phyloP scores from a whole-genome alignment of 2,113 vertebrate species.

The Damaliscus lunatus region DNA sequence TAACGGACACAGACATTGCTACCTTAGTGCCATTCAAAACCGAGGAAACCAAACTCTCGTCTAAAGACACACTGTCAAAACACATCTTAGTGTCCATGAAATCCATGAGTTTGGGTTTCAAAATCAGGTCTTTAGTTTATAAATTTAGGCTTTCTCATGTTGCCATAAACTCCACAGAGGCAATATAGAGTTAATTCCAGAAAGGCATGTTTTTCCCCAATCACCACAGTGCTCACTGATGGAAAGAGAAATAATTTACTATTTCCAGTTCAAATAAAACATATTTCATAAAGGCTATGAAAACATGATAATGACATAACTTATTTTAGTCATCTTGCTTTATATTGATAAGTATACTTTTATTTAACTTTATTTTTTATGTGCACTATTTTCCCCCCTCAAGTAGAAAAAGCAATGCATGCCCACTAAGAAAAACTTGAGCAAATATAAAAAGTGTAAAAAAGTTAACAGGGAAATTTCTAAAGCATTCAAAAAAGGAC shows the following conservation, averaged over 20 bases:
- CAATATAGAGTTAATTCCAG: neutral
- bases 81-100: neutral
- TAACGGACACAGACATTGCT: neutral
- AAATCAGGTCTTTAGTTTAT: neutral
- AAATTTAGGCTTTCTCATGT: neutral
- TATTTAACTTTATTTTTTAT: neutral
- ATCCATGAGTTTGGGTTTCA: neutral
- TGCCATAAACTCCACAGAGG: neutral
- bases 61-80: neutral
- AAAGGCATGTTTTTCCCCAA: neutral
- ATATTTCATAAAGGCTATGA: neutral
- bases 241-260: neutral
- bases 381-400: neutral
- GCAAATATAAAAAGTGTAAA: neutral
- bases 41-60: neutral
- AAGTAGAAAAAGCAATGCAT: neutral
- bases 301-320: conserved; percentile 6
- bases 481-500: neutral
- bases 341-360: neutral
- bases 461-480: neutral
- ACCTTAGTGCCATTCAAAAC: neutral
- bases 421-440: neutral
- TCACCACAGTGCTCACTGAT: neutral
- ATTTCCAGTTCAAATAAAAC: conserved; percentile 15
- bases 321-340: neutral